Evolutionary conservation across 2,888 invertebrate genomes (phyloP), one percentile per base, ranked within the genome.

Genomic region (Pachliopta kotzebuea): DNA sequence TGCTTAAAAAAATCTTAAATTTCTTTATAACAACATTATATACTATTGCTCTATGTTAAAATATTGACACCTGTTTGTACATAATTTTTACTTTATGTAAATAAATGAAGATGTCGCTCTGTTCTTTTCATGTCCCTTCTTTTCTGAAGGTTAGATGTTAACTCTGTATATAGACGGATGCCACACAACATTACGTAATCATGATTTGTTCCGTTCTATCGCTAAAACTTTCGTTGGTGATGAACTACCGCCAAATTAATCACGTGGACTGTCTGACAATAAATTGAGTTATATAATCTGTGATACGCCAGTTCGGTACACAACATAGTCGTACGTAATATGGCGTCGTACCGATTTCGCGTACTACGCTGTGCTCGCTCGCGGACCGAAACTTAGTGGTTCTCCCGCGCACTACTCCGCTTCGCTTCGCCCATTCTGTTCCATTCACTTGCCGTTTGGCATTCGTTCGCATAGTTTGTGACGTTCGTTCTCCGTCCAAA

Each of bases 391-490:
- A 62, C 61, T 61, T 50, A 58, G 58, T 58, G 55, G 57, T 62
- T 50, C 49, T 65, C 58, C 58, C 61, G 65, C 61, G 52, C 65
- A 67, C 56, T 62, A 59, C 60, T 69, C 66, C 52, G 56, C 62
- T 37, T 37, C 37, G 37, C 14, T 37, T 63, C 62, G 59, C 60
- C 61, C 60, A 58, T 65, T 57, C 59, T 54, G 65, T 61, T 65
- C 65, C 60, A 61, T 65, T 65, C 65, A 65, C 62, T 65, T 45
- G 65, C 58, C 23, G 50, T 59, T 62, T 59, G 62, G 59, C 65
- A 59, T 62, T 62, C 65, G 62, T 66, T 59, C 23, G 50, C 29
- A 26, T 20, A 50, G 58, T 55, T 54, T n/a, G 62, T 58, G 54
- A 49, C 62, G 37, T 56, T 26, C 37, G 62, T 66, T 24, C 23